Base-by-base conservation (phyloP, 2,113 vertebrate species). In the Merops nubicus region DNA sequence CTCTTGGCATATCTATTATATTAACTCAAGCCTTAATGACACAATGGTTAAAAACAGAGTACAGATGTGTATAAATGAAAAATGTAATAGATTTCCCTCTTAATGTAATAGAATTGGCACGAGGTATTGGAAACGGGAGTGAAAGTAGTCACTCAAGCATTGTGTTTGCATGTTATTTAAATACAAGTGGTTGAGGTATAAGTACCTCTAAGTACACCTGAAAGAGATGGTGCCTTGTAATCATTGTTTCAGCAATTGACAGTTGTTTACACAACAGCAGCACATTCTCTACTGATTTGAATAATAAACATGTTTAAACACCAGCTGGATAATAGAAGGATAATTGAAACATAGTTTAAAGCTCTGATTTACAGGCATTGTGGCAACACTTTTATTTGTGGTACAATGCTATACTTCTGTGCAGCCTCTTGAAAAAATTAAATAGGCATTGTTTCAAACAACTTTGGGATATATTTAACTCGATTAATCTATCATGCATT, bases 301-400 rank as follows among this genome's bases (percentile, higher is more conserved):
- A 98, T 98, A 98, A 98, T 98, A 98, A 98, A 98, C 98, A 98
- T 94, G 97, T 97, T 98, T 98, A 98, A 98, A 98, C 98, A 98
- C 98, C 98, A 98, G 98, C 98, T 98, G 98, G 97, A 98, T 98
- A 98, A 98, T 98, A 98, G 98, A 98, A 98, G 97, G 97, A 98
- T 98, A 98, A 98, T 98, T 98, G 98, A 98, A 98, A 98, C 98
- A 98, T 98, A 98, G 98, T 98, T 98, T 98, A 98, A 98, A 98
- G 98, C 98, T 98, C 97, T 98, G 98, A 98, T 98, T 98, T 98
- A 98, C 97, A 97, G 97, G 98, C 97, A 97, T 98, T 97, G 98
- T 98, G 94, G 96, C 94, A 95, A 96, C 97, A 98, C 97, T 97
- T 98, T 97, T 97, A 97, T 98, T 98, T 98, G 97, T 98, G 91